Conservation (phyloP, 2,888 invertebrate genomes). For the Calameuta idolon region DNA sequence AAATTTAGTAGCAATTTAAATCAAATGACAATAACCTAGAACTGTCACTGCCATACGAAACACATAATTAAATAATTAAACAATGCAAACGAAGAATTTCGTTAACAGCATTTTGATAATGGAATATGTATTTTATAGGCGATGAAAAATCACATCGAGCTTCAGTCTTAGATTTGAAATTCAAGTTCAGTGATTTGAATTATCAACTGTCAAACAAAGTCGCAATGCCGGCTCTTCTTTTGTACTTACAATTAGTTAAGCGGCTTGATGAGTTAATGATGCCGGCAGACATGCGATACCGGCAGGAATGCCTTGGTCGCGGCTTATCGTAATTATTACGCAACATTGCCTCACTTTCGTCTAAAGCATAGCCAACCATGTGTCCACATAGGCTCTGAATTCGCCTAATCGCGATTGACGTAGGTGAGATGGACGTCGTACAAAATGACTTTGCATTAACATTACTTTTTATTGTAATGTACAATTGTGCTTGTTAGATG, state of each 20-base stretch:
- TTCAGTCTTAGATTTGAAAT: background rate
- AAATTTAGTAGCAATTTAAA: background rate
- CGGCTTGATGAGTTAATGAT: conserved; percentile 43
- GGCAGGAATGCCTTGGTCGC: background rate
- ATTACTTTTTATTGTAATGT: background rate
- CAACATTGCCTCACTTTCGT: background rate
- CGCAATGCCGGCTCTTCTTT: conserved; percentile 26
- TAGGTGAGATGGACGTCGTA: background rate
- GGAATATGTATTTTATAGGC: too few relatives aligned
- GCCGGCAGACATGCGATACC: conserved; percentile 24
- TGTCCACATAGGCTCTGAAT: background rate
- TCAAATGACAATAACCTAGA: background rate
- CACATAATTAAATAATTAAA: background rate
- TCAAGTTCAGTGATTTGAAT: background rate
- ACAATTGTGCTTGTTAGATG: background rate
- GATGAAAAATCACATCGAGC: too few relatives aligned
- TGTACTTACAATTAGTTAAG: conserved; percentile 31
- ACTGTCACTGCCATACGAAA: background rate
- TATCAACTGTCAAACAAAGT: background rate
- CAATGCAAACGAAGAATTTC: background rate
- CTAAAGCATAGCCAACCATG: background rate
- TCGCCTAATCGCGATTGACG: background rate
- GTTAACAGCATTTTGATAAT: too few relatives aligned
- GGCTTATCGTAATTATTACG: background rate
- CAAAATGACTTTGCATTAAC: background rate